Percentiles rank a stretch among this genome's conserved stretches.
phyloP scores from a whole-genome alignment of 2,888 invertebrate genomes.

The Lepeophtheirus nordmannii region DNA sequence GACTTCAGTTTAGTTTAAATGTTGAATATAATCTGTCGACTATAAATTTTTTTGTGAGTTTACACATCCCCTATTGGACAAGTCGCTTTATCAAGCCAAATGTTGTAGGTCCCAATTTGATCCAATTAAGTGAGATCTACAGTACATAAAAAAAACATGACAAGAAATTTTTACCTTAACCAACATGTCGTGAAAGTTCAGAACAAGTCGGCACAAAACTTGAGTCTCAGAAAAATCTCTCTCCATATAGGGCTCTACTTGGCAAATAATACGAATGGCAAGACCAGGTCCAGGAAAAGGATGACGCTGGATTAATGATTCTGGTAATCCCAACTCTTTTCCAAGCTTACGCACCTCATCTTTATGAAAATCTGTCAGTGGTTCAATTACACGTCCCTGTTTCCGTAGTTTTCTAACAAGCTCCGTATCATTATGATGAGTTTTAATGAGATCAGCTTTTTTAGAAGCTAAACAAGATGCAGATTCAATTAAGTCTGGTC shows the following conservation, averaged over 20 bases:
- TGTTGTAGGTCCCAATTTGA: no score
- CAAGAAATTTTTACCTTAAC: constrained; percentile 55
- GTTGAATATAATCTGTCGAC: no score
- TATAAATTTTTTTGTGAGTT: no score
- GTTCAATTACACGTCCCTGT: constrained; percentile 79
- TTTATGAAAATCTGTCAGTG: constrained; percentile 97
- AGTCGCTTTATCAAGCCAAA: no score
- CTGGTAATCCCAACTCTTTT: constrained; percentile 69
- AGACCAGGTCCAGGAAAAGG: constrained; percentile 98
- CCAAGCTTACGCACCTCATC: constrained; percentile 87
- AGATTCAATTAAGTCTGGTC: constrained; percentile 96
- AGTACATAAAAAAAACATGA: no score
- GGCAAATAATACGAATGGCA: constrained; percentile 88
- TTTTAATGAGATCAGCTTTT: constrained; percentile 72
- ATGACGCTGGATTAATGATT: constrained; percentile 75
- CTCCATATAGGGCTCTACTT: constrained; percentile 84
- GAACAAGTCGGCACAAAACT: constrained; percentile 38
- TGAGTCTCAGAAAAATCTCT: constrained; percentile 89
- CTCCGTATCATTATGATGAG: constrained; percentile 97
- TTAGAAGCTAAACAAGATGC: constrained; percentile 68
- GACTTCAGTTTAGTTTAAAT: no score
- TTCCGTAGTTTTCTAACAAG: constrained; percentile 60
- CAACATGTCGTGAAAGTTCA: constrained; percentile 43
- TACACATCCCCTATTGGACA: no score
- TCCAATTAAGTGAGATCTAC: no score